Evolutionary conservation across 2,113 vertebrate species (phyloP).

Genomic region (Dolichotis patagonum): DNA sequence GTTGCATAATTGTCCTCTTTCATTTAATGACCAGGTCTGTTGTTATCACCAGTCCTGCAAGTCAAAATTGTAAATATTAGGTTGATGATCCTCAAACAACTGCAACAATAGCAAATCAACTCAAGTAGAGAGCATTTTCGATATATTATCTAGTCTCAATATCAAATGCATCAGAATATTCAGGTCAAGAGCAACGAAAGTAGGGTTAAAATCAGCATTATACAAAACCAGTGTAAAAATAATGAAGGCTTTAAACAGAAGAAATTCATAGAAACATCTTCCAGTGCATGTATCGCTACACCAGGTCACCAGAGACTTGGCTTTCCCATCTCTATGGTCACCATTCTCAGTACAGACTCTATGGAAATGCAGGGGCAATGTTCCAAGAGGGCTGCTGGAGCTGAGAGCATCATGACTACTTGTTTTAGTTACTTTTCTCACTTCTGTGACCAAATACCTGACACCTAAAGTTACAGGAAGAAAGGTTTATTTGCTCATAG

Average conservation of each 20-base stretch:
- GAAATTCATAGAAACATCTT: neutral
- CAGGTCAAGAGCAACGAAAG: neutral
- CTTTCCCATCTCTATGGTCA: neutral
- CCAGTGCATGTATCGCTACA: neutral
- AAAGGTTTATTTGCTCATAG: neutral
- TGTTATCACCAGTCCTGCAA: neutral
- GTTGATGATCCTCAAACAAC: neutral
- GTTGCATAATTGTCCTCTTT: neutral
- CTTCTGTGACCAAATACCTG: neutral
- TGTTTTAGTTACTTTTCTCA: neutral
- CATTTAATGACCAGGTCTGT: neutral
- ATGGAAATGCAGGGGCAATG: accelerated
- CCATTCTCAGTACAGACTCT: neutral
- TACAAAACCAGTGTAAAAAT: neutral
- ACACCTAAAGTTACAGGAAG: neutral
- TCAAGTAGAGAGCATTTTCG: neutral
- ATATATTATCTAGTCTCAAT: too few species aligned
- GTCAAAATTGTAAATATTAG: neutral
- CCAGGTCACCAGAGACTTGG: neutral
- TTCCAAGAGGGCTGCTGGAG: neutral
- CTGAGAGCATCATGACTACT: too few species aligned
- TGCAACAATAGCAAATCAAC: neutral
- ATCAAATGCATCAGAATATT: neutral
- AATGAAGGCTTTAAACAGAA: neutral
- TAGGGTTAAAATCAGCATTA: neutral